Percentiles rank a stretch among this genome's conserved stretches.
These are phyloP conservation scores for Peromyscus maniculatus DNA, from an alignment of 2,113 vertebrate genomes.

Conservation along the genomic window DNA sequence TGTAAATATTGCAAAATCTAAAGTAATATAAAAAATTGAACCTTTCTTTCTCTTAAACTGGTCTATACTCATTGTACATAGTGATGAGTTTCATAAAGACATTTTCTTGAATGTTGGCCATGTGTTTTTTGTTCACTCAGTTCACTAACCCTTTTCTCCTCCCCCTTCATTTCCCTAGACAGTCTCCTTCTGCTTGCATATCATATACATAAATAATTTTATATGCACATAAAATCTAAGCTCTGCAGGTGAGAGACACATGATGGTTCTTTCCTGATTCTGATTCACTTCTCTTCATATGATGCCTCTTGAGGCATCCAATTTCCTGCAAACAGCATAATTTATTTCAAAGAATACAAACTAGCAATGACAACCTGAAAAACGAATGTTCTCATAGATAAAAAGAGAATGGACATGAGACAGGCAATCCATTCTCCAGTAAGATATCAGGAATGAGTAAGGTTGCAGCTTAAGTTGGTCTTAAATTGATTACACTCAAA, in stretches of 20 bases:
- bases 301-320: not conserved
- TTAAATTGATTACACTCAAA: not conserved
- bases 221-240: not conserved
- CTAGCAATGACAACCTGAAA: not conserved
- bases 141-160: not conserved
- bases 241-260: not conserved
- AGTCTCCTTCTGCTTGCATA: too few species aligned
- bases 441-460: not conserved
- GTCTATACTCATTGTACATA: not conserved
- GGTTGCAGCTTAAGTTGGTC: not conserved
- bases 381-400: not conserved
- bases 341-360: not conserved
- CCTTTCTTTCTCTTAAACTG: not conserved
- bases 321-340: not conserved
- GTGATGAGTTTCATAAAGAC: not conserved
- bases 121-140: not conserved
- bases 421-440: not conserved
- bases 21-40: not conserved
- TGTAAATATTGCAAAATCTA: not conserved
- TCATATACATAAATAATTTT: not conserved
- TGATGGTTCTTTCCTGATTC: not conserved
- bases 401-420: not conserved
- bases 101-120: too few species aligned
- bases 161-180: not conserved
- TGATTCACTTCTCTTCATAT: not conserved